Evolutionary conservation across 2,113 vertebrate species (phyloP).

Genomic region (Charina bottae): DNA sequence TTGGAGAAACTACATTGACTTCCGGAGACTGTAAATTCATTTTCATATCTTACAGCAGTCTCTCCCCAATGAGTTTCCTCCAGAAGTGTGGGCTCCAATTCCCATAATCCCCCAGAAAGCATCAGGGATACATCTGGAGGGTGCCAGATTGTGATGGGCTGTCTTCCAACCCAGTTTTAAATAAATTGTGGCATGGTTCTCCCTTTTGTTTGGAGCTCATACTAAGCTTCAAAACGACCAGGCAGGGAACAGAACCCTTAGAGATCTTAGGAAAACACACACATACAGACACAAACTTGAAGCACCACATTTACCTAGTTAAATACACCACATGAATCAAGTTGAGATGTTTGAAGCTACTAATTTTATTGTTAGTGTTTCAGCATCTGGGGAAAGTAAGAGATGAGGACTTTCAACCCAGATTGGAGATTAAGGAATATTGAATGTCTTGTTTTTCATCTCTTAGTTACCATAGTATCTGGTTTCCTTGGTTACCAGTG

Average conservation of each 20-base stretch:
- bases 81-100: background rate
- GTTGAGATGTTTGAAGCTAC: conserved; percentile 14
- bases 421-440: conserved; percentile 52
- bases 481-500: conserved; percentile 80
- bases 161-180: background rate
- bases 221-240: conserved; percentile 18
- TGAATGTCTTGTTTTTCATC: conserved; percentile 56
- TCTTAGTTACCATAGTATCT: conserved; percentile 77
- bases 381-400: conserved; percentile 43
- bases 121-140: background rate
- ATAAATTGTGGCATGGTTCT: background rate
- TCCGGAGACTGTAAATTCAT: background rate
- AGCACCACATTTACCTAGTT: conserved; percentile 30
- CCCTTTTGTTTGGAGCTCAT: background rate
- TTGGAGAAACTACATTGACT: background rate
- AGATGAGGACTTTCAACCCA: conserved; percentile 45
- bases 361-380: conserved; percentile 50
- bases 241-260: conserved; percentile 29
- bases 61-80: background rate
- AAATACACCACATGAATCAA: conserved; percentile 29
- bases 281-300: background rate
- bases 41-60: background rate
- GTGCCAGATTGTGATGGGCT: background rate
- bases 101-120: background rate
- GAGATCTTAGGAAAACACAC: background rate